Evolutionary conservation across 2,888 invertebrate genomes (phyloP).

Genomic region (Steinernema scapterisci): DNA sequence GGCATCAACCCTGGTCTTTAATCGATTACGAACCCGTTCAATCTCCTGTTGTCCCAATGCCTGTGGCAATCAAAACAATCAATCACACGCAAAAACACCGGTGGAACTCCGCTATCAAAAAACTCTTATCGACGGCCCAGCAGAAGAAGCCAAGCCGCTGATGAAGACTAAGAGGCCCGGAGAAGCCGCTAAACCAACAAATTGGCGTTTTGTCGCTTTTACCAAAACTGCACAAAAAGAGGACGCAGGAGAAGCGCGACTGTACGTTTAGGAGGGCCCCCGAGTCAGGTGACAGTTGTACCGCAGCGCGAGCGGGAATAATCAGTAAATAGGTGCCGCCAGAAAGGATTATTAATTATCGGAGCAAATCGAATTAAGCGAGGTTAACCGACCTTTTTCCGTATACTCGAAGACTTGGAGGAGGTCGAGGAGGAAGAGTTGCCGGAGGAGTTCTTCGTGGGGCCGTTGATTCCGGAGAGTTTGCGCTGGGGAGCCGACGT

Average conservation of each 20-base stretch:
- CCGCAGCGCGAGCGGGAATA: not conserved
- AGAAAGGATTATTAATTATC: constrained; percentile 30
- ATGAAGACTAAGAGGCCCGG: not conserved
- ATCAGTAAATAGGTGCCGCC: constrained; percentile 23
- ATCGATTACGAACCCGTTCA: not conserved
- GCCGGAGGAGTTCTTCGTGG: not conserved
- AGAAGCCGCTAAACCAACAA: not conserved
- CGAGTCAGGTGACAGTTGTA: constrained; percentile 13
- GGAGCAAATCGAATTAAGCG: not conserved
- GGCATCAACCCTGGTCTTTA: not conserved
- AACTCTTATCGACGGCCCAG: not conserved
- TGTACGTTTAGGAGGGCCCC: no score
- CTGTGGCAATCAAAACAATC: constrained; percentile 17
- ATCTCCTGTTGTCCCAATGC: not conserved
- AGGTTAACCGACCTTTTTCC: constrained; percentile 14
- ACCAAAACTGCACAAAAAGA: no score
- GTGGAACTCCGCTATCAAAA: not conserved
- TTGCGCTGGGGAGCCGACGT: constrained; percentile 7
- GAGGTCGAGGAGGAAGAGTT: not conserved
- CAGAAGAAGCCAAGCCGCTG: not conserved
- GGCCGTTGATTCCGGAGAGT: constrained; percentile 9
- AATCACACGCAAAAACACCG: constrained; percentile 16
- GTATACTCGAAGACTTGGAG: constrained; percentile 24
- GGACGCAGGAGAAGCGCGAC: no score
- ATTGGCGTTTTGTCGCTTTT: not conserved